Evolutionary conservation across 1,140 invertebrate genomes (phyloP), one percentile per base, ranked within the genome.

Genomic region (Drosophila navojoa): DNA sequence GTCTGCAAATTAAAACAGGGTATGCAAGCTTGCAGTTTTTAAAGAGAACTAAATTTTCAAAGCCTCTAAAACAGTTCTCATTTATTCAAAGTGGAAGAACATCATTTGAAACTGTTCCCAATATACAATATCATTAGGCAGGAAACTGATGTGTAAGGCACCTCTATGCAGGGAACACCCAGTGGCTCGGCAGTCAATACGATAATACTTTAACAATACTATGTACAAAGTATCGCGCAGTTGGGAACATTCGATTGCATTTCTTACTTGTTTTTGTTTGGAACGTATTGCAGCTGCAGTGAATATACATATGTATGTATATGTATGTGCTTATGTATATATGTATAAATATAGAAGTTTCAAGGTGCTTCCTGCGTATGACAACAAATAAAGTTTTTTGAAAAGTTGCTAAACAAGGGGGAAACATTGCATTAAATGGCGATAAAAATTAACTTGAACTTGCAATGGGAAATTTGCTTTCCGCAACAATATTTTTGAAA

Each of bases 301-400:
- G 69, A 44, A 60, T 70, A 71, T 49, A 64, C 27, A n/a, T n/a
- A n/a, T 42, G 29, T 5, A 32, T 32, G 38, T 67, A 64, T 54
- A 57, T 70, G 69, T 49, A 72, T 67, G 19, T 22, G 19, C 19
- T 22, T 22, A 22, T 22, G 19, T 22, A 22, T 22, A 22, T 22
- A 22, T n/a, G n/a, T n/a, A 81, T 86, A 87, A 87, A 86, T 89
- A 82, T 89, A 89, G 82, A 87, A 89, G 84, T 82, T 90, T 86
- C 90, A 91, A 91, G 90, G 90, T 59, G 71, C 79, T 91, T 91
- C 90, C 90, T 85, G 87, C 64, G 68, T 58, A 13, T 35, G 67
- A 45, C 35, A 16, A 42, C 15, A 57, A 74, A 58, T 63, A 77
- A 76, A 73, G 67, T 62, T 76, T 66, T 79, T 86, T 71, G 19